A percentile compares a stretch with the other conserved stretches of the same genome.
phyloP scores from a whole-genome alignment of 2,113 vertebrate genomes.

The Hippocampus mohnikei region DNA sequence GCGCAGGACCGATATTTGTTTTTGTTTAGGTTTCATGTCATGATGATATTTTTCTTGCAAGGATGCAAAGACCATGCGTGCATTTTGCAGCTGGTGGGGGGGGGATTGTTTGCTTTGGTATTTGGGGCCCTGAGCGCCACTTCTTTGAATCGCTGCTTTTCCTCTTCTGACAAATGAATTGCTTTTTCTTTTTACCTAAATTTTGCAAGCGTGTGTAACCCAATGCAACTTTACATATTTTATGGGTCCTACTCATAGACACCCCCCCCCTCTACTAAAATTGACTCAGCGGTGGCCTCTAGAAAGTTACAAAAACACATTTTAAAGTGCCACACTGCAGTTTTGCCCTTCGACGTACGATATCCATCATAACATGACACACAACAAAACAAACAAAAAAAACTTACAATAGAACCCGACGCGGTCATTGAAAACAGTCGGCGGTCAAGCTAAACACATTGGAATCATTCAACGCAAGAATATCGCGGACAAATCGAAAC shows the following conservation, averaged over 20 bases:
- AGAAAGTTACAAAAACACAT: too few relatives aligned
- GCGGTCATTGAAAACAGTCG: too few relatives aligned
- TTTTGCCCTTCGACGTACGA: background rate
- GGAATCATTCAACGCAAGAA: too few relatives aligned
- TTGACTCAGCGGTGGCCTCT: too few relatives aligned
- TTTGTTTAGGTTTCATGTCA: conserved; percentile 1
- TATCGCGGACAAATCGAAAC: too few relatives aligned
- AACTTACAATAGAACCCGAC: too few relatives aligned
- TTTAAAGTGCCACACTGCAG: background rate
- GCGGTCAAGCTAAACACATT: too few relatives aligned
- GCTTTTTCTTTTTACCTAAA: background rate
- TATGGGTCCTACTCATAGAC: too few relatives aligned
- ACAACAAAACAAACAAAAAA: too few relatives aligned
- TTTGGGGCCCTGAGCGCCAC: background rate
- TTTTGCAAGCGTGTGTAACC: background rate
- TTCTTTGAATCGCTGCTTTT: background rate
- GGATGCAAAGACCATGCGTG: conserved; percentile 1
- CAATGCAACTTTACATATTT: background rate
- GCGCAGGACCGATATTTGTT: background rate
- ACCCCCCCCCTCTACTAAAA: too few relatives aligned
- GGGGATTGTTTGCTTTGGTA: background rate
- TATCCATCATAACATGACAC: background rate
- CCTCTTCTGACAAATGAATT: background rate
- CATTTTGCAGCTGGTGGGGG: background rate
- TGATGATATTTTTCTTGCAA: background rate